Evolutionary conservation across 2,113 vertebrate species (phyloP), one percentile per base, ranked within the genome.

Genomic region (Sinocyclocheilus anshuiensis): DNA sequence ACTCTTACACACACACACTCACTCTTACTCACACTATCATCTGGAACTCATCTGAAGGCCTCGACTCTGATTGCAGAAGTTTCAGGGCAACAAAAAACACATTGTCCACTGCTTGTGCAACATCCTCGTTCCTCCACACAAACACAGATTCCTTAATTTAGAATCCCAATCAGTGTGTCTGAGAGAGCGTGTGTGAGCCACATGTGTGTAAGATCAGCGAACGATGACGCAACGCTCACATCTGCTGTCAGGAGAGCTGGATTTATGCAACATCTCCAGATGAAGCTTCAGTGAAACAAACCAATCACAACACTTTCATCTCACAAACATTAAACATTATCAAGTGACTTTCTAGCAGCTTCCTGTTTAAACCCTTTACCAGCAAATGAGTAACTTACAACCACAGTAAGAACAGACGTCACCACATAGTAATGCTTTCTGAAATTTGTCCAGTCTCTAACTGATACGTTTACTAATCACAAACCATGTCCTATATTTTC

Each of bases 151-250:
- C 45, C 24, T 50, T 77, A 16, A 77, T 77, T 26, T 77, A 77
- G 42, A 77, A 77, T 26, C 45, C 48, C 39, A 39, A 71, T 75
- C 79, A 86, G 87, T 77, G 84, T 89, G 79, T 87, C 80, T 87
- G 94, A 94, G 93, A 93, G 67, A 29, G 67, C 2, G 67, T 71
- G 69, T 72, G 69, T 72, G 69, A 67, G 63, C 63, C 63, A 67
- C 26, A 29, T 33, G 65, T 67, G 65, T 69, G 65, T 67, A 33
- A 67, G 65, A 20, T 55, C 53, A 55, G 53, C 6, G 6, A 55
- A 55, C 16, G 53, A 67, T 67, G 24, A 63, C 10, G 20, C 59
- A 12, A 63, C n/a, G 59, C 13, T 15, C 24, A 26, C 24, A 67
- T 67, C 63, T 29, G 63, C 26, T 59, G 55, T 57, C 55, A 57